Evolutionary conservation across 2,797 vertebrate species (phyloP), one percentile per base, ranked within the genome.

Genomic region (Cossypha caffra): DNA sequence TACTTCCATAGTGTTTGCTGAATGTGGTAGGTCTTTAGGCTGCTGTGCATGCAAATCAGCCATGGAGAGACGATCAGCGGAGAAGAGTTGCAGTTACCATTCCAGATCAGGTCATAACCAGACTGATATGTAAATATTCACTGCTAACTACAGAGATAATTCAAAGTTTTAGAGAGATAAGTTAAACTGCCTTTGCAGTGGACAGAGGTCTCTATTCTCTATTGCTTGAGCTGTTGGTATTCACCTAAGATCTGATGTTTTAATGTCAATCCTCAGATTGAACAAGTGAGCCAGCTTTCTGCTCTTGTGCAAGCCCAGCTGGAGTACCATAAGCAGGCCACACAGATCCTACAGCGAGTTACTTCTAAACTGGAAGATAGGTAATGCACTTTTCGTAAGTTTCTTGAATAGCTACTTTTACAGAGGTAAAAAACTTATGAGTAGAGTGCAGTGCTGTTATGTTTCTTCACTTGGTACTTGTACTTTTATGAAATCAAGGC

Each of bases 201-300:
- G 45, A 25, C 37, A 45, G 42, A 64, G 13, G 15, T 69, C 24
- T 63, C 82, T 57, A 38, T 35, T 88, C 3, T 3, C 38, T 68
- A 0, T 54, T 64, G 24, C 29, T 20, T 54, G 16, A 66, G 31
- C 26, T 83, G 21, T 71, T 35, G 57, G 20, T 47, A n/a, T 47
- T 78, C 2, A 2, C 33, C 54, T 90, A 51, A 97, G 20, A 18
- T 55, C 38, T 2, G 0, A 29, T 88, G 40, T 77, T 92, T 78
- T 26, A 83, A 82, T 86, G 16, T 96, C 20, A 28, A 16, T 95
- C 79, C 94, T 93, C 98, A 99, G 99, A 99, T 99, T 52, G 99
- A 99, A 91, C 99, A 99, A 96, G 99, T 99, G 98, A 99, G 99
- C 98, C 99, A 99, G 97, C 98, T 99, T 55, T 98, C 99, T 21